Evolutionary conservation across 2,113 vertebrate species (phyloP).

Genomic region (Lepisosteus osseus): DNA sequence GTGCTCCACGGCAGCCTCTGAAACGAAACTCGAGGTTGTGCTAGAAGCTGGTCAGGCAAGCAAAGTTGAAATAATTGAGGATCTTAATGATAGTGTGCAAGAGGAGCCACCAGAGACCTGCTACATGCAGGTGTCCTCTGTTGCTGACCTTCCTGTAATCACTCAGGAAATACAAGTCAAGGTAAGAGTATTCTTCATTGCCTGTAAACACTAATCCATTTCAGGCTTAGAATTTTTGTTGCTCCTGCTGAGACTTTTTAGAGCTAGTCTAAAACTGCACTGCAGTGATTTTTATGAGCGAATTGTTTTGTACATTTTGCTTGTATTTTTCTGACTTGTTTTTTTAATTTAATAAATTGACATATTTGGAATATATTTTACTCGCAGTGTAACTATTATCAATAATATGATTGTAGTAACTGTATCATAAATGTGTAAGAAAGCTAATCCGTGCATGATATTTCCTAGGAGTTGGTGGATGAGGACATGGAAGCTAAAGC

Average conservation of each 20-base stretch:
- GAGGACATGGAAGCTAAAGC: constrained; percentile 39
- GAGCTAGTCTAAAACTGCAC: neutral
- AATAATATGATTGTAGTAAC: constrained; percentile 30
- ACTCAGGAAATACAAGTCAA: constrained; percentile 46
- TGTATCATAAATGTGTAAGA: constrained; percentile 45
- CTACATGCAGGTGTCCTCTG: constrained; percentile 54
- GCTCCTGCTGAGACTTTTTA: too few species aligned
- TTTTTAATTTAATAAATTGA: too few species aligned
- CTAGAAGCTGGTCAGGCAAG: constrained; percentile 53
- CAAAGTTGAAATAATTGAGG: constrained; percentile 69
- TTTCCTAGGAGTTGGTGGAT: constrained; percentile 33
- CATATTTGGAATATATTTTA: neutral
- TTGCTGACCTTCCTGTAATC: constrained; percentile 53
- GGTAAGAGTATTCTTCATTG: constrained; percentile 32
- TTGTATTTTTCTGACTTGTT: too few species aligned
- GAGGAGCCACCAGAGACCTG: constrained; percentile 42
- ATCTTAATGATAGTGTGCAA: constrained; percentile 58
- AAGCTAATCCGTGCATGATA: neutral
- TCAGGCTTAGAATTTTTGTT: too few species aligned
- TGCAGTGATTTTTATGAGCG: neutral
- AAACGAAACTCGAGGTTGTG: constrained; percentile 48
- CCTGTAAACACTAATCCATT: too few species aligned
- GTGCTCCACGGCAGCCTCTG: constrained; percentile 53
- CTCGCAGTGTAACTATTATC: neutral
- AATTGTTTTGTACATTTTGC: neutral